Evolutionary conservation across 2,113 vertebrate genomes (phyloP), one percentile per base, ranked within the genome.

Genomic region (Excalfactoria chinensis): DNA sequence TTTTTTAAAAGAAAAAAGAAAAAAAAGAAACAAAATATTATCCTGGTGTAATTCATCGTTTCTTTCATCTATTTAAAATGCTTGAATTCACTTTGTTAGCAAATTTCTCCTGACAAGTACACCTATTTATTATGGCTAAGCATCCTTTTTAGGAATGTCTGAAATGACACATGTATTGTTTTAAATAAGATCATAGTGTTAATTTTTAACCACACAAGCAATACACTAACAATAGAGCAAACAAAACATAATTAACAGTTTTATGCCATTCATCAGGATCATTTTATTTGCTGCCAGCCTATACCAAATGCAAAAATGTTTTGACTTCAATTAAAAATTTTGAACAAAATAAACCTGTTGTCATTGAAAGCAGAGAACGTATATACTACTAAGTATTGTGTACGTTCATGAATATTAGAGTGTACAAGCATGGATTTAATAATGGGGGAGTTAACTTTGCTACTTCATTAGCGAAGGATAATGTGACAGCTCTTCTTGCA

Each of bases 201-300:
- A 96, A 96, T 96, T 96, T 97, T 97, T 97, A 97, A 94, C 78
- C 58, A 94, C 59, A 51, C n/a, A 92, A 92, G 75, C 89, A 80
- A 91, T 88, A 69, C 41, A 66, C 70, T 89, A 95, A 97, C 94
- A 96, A 88, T 93, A 67, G 96, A 86, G 73, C 1, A 86, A 96
- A 86, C 70, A 92, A 95, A 95, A 92, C 86, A 93, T 93, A 97
- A 97, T 96, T 97, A 96, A 92, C 86, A 95, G 91, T 93, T 95
- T 95, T 95, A 89, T 97, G 76, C 76, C 53, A 68, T 94, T 97
- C 60, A 0, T 94, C 92, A 89, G 67, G 86, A 91, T 96, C 35
- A 43, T 90, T 95, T 95, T 88, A 90, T 93, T 95, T 97, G 72
- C 84, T 94, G 82, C 86, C 85, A 96, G 83, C 32, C 2, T 53